Conservation (phyloP, 2,797 vertebrate species). For the Chloroceryle inda region DNA sequence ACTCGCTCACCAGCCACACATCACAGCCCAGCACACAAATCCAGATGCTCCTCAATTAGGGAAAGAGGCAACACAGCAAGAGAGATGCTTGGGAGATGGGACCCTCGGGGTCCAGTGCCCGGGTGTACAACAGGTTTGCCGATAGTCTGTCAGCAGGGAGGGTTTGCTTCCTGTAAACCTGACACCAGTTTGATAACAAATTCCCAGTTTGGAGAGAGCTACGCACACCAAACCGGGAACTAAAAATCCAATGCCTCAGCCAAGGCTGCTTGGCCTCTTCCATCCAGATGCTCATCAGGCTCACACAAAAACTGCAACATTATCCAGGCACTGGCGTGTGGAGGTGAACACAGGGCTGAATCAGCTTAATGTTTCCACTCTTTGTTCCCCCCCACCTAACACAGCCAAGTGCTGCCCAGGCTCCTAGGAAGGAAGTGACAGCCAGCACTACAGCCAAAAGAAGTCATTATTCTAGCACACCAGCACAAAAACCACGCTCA, state of each 20-base stretch:
- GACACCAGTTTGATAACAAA: neutral
- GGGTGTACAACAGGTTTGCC: neutral
- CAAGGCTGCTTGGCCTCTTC: neutral
- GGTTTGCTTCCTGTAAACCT: neutral
- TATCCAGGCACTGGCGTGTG: accelerated
- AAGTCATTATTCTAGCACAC: neutral
- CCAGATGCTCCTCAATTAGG: neutral
- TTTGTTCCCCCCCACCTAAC: neutral
- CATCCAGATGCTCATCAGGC: neutral
- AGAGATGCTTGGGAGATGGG: neutral
- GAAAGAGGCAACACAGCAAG: neutral
- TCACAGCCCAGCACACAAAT: accelerated
- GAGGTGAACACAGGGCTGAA: neutral
- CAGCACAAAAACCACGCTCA: neutral
- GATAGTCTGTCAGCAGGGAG: neutral
- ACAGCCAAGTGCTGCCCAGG: neutral
- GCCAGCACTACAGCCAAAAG: neutral
- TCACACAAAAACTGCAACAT: neutral
- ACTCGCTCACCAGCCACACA: accelerated
- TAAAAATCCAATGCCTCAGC: neutral
- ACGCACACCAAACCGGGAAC: neutral
- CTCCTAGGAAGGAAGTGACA: neutral
- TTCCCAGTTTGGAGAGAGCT: neutral
- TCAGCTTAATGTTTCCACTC: neutral
- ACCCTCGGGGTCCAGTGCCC: accelerated